Conservation (phyloP, 2,888 invertebrate species). For the Aspidiotus rigidus region DNA sequence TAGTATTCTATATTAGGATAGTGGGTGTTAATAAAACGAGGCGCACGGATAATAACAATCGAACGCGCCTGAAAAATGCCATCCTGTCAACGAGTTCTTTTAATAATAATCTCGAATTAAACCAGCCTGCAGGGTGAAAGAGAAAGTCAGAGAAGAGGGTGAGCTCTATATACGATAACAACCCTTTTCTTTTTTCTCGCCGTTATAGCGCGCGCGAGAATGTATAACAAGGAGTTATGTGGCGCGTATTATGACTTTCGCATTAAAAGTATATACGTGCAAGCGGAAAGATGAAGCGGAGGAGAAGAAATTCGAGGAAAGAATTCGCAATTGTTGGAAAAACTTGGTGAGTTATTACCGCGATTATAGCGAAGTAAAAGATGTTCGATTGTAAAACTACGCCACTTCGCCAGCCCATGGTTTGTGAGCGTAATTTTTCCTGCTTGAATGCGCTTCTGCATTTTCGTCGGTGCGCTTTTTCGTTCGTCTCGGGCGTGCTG, state of each 20-base stretch:
- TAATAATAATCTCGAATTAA: not conserved
- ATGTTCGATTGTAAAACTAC: constrained; percentile 24
- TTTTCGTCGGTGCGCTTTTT: not conserved
- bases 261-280: constrained; percentile 9
- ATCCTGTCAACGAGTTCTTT: too few relatives aligned
- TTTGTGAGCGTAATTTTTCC: not conserved
- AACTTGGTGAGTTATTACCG: constrained; percentile 23
- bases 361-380: constrained; percentile 25
- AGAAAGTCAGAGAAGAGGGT: constrained; percentile 1
- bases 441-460: too few relatives aligned
- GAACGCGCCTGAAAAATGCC: not conserved
- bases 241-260: constrained; percentile 14
- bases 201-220: not conserved
- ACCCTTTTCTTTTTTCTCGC: constrained; percentile 16
- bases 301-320: not conserved
- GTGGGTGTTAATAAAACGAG: not conserved
- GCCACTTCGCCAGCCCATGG: constrained; percentile 8
- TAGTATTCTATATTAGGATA: not conserved
- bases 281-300: too few relatives aligned
- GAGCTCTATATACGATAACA: not conserved
- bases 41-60: not conserved
- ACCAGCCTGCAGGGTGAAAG: not conserved
- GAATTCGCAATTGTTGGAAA: not conserved
- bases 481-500: not conserved
- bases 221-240: not conserved